A percentile compares a stretch with the other conserved stretches of the same genome.
Evolutionary conservation across 1,140 invertebrate species (phyloP).

Genomic region (Liolophura sinensis): DNA sequence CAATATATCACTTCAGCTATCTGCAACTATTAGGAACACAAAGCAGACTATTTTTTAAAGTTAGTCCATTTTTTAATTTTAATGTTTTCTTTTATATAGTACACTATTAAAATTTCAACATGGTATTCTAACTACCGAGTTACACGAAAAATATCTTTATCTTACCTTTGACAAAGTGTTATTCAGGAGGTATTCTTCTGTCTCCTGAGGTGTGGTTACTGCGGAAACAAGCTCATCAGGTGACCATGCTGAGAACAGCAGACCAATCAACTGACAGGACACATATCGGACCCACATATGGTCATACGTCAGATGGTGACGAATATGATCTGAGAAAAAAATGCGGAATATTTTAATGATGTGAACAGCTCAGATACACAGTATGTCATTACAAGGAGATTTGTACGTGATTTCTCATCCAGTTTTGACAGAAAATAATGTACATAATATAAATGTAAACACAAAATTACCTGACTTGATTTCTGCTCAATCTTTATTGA

Average conservation of each 20-base stretch:
- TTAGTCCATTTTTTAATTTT: too few relatives aligned
- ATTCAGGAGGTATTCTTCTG: conserved; percentile 14
- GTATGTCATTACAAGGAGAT: too few relatives aligned
- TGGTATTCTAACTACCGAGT: too few relatives aligned
- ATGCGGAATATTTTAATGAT: not conserved
- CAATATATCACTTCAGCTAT: too few relatives aligned
- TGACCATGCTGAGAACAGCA: conserved; percentile 70
- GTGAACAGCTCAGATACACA: too few relatives aligned
- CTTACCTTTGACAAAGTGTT: conserved; percentile 32
- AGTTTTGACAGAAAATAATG: too few relatives aligned
- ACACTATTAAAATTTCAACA: too few relatives aligned
- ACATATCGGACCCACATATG: conserved; percentile 77
- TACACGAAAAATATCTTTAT: too few relatives aligned
- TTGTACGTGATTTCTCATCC: too few relatives aligned
- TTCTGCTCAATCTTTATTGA: conserved; percentile 2
- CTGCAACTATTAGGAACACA: too few relatives aligned
- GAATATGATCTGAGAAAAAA: conserved; percentile 38
- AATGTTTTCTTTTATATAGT: too few relatives aligned
- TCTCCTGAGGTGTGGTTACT: conserved; percentile 1
- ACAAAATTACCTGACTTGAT: not conserved
- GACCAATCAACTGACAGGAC: conserved; percentile 74
- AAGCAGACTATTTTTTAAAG: too few relatives aligned
- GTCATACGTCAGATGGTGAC: conserved; percentile 65
- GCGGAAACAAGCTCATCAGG: conserved; percentile 63
- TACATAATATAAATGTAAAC: not conserved